Percentiles rank a stretch among this genome's conserved stretches.
These are phyloP conservation scores for Eleginops maclovinus DNA, from an alignment of 2,113 vertebrate genomes.

Conservation along the genomic window DNA sequence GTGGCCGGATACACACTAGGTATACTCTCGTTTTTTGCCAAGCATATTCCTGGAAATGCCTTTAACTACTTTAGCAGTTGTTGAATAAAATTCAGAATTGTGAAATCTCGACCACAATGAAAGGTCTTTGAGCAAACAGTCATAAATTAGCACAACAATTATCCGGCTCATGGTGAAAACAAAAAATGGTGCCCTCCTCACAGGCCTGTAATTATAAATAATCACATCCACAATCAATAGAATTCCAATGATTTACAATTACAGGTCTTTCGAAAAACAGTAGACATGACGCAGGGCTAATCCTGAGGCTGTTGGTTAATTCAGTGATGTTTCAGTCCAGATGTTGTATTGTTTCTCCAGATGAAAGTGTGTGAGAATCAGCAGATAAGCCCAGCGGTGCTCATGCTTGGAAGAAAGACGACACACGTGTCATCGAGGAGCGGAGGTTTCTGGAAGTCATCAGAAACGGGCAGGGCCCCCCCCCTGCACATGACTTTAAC, in stretches of 20 bases:
- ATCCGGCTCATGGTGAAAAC: too few species aligned
- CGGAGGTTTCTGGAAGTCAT: constrained; percentile 77
- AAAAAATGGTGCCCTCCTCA: too few species aligned
- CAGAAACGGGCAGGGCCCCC: constrained; percentile 27
- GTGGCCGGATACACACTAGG: too few species aligned
- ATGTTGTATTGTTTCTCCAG: constrained; percentile 14
- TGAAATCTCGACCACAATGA: too few species aligned
- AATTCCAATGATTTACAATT: neutral
- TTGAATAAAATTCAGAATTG: too few species aligned
- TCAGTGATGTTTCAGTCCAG: constrained; percentile 11
- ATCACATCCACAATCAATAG: neutral
- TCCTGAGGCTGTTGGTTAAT: neutral
- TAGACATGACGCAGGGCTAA: neutral
- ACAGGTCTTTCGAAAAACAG: neutral
- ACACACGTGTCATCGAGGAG: constrained; percentile 61
- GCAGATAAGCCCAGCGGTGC: neutral
- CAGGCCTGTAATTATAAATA: too few species aligned
- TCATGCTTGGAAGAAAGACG: constrained; percentile 36
- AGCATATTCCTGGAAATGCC: too few species aligned
- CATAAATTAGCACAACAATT: too few species aligned
- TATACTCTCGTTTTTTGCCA: too few species aligned
- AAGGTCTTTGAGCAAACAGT: too few species aligned
- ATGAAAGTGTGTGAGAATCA: constrained; percentile 1
- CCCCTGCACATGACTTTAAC: constrained; percentile 39
- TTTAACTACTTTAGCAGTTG: too few species aligned